These are phyloP conservation scores for Maccullochella peelii DNA, from an alignment of 2,113 vertebrate species.

Conservation along the genomic window DNA sequence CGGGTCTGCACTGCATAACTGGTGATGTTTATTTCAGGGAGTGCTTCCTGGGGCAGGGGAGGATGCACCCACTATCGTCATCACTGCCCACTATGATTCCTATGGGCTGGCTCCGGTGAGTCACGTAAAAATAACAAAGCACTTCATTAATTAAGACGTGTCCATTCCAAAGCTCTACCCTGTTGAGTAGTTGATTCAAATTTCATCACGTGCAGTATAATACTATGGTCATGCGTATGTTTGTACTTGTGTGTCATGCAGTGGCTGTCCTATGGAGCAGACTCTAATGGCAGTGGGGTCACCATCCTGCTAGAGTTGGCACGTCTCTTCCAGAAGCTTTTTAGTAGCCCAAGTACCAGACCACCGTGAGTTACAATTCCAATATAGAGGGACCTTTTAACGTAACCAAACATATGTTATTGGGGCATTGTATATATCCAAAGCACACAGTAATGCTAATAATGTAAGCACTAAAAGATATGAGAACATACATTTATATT, in stretches of 20 bases:
- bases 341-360: slow-evolving; percentile 75
- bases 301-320: slow-evolving; percentile 82
- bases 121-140: background rate
- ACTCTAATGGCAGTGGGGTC: slow-evolving; percentile 86
- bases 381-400: background rate
- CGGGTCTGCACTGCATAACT: background rate
- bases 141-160: too few species aligned
- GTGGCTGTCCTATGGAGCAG: slow-evolving; percentile 86
- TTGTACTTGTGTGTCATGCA: slow-evolving; percentile 52
- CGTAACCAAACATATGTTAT: background rate
- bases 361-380: slow-evolving; percentile 74
- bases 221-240: background rate
- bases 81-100: slow-evolving; percentile 86
- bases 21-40: slow-evolving; percentile 73
- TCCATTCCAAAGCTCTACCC: background rate
- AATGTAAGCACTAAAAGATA: background rate
- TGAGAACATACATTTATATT: background rate
- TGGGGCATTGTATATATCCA: background rate
- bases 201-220: background rate
- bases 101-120: slow-evolving; percentile 85
- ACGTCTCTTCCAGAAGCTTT: slow-evolving; percentile 84
- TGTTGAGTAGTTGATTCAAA: background rate
- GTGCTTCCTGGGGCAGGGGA: slow-evolving; percentile 79
- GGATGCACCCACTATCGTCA: slow-evolving; percentile 82
- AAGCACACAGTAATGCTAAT: background rate